These are phyloP conservation scores for Seriola rivoliana DNA, from an alignment of 2,113 vertebrate genomes.

Conservation along the genomic window DNA sequence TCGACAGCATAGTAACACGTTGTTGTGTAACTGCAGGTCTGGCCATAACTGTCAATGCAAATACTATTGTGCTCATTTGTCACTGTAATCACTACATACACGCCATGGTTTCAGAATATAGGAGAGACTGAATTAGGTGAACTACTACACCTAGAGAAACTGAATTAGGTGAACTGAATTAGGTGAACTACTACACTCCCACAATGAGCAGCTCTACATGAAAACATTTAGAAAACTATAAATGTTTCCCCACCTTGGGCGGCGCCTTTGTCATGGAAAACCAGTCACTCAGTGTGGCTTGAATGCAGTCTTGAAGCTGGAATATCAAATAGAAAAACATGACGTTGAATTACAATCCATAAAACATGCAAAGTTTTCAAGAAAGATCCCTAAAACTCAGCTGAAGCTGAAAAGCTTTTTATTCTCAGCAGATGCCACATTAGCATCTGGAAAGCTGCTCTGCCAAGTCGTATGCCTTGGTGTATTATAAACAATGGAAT, in stretches of 20 bases:
- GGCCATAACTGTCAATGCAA: background rate
- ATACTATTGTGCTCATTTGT: background rate
- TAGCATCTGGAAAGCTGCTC: constrained; percentile 6
- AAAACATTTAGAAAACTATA: background rate
- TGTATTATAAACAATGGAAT: constrained; percentile 7
- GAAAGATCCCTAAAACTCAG: background rate
- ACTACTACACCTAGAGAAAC: background rate
- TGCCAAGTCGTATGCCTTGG: background rate
- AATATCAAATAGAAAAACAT: constrained; percentile 58
- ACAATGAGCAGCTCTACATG: background rate
- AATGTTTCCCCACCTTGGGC: constrained; percentile 80
- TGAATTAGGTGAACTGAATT: background rate
- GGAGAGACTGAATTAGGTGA: background rate
- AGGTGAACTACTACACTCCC: background rate
- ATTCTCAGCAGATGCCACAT: background rate
- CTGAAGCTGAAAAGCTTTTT: background rate
- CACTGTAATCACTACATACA: background rate
- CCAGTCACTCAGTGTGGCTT: constrained; percentile 94
- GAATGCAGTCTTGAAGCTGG: constrained; percentile 96
- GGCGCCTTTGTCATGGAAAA: constrained; percentile 83
- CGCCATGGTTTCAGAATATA: background rate
- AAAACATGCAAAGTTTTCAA: background rate
- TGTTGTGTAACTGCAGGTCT: background rate
- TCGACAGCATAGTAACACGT: background rate
- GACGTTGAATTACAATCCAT: background rate